Percentiles rank a stretch among this genome's conserved stretches.
Conservation (phyloP, 1,140 invertebrate species). For the Drosophila varians region DNA sequence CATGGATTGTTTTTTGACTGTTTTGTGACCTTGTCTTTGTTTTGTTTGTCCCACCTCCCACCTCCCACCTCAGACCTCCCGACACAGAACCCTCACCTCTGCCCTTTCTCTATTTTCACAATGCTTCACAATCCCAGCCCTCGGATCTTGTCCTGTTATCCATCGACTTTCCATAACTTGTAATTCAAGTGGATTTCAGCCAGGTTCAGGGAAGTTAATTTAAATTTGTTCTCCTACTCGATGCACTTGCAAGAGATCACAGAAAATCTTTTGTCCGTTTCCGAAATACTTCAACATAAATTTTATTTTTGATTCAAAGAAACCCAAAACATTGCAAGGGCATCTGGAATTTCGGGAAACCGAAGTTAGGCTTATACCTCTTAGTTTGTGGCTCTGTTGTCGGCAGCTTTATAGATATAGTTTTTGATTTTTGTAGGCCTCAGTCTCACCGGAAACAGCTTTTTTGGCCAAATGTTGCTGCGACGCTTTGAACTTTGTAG, state of each 20-base stretch:
- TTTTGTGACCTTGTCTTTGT: constrained; percentile 27
- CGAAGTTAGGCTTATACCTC: constrained; percentile 28
- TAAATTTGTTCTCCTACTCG: constrained; percentile 60
- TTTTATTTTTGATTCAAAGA: background rate
- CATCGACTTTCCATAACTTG: constrained; percentile 52
- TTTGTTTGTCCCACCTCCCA: constrained; percentile 3
- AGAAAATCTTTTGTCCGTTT: background rate
- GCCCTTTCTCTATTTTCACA: constrained; percentile 13
- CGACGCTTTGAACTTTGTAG: constrained; percentile 45
- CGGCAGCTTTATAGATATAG: constrained; percentile 28
- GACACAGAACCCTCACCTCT: constrained; percentile 11
- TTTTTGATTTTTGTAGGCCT: constrained; percentile 51
- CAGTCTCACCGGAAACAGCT: constrained; percentile 17
- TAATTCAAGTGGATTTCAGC: constrained; percentile 78
- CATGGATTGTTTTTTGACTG: constrained; percentile 48
- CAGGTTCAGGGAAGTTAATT: constrained; percentile 78
- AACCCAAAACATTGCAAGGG: constrained; percentile 20
- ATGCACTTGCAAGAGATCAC: constrained; percentile 17
- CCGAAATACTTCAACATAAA: background rate
- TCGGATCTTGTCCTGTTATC: constrained; percentile 41
- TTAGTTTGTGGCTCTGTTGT: constrained; percentile 33
- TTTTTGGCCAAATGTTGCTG: constrained; percentile 27
- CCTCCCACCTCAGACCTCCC: constrained; percentile 3
- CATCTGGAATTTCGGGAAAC: constrained; percentile 11
- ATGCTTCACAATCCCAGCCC: constrained; percentile 24